Evolutionary conservation across 2,888 invertebrate genomes (phyloP).

Genomic region (Drosophila ustulata): DNA sequence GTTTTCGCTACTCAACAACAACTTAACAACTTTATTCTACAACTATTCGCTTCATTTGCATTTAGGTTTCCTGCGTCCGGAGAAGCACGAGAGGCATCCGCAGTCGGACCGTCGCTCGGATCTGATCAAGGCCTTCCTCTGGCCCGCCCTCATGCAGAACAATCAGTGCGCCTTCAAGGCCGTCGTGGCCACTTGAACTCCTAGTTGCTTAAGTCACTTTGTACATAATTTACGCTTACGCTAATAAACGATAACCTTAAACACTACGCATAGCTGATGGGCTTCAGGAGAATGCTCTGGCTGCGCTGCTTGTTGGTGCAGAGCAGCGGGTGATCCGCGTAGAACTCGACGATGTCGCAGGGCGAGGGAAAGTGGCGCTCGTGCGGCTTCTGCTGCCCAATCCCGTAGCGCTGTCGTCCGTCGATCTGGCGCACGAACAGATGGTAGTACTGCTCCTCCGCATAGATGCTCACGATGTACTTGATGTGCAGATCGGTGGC

Average conservation of each 20-base stretch:
- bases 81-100: constrained; percentile 92
- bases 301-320: constrained; percentile 83
- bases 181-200: constrained; percentile 91
- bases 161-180: constrained; percentile 93
- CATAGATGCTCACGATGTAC: constrained; percentile 83
- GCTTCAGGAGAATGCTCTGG: constrained; percentile 73
- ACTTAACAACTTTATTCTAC: not conserved
- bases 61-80: constrained; percentile 89
- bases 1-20: not conserved
- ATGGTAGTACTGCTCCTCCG: constrained; percentile 82
- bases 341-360: constrained; percentile 84
- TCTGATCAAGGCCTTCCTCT: constrained; percentile 92
- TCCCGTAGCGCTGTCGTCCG: constrained; percentile 76
- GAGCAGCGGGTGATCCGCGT: constrained; percentile 78
- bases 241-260: constrained; percentile 58
- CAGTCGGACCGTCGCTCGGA: constrained; percentile 90
- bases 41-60: not conserved
- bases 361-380: constrained; percentile 82
- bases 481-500: constrained; percentile 82
- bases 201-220: constrained; percentile 45
- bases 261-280: constrained; percentile 54
- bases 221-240: constrained; percentile 60
- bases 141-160: constrained; percentile 93
- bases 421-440: constrained; percentile 82
- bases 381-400: constrained; percentile 82